Base-by-base conservation (phyloP, 2,888 invertebrate species). In the Trissolcus brochymenae region DNA sequence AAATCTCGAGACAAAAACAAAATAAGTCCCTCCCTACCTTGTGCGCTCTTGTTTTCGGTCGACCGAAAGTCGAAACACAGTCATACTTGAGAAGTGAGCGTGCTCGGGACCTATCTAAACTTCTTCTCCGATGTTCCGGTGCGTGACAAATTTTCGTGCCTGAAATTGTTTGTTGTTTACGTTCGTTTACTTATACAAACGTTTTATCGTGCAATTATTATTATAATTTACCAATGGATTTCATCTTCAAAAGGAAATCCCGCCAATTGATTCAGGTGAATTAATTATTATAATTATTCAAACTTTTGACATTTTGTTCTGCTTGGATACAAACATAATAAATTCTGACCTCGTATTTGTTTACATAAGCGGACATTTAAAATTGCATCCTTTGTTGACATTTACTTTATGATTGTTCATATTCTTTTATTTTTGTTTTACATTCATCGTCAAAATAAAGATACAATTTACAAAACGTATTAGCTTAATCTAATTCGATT, bases 21-120 rank as follows among this genome's bases (percentile, higher is more conserved):
- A 59, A 59, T 59, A 59, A 59, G 46, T 46, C 59, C 43, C 59
- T 49, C 59, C 59, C 57, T 46, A 60, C 59, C 49, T 14, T 21
- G 40, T 3, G 29, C 49, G 49, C 14, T 17, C 29, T 57, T 43
- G 43, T 60, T 49, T 46, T 60, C 43, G n/a, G 35, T 14, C 43
- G 59, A 16, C 59, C 25, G 59, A 49, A 60, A 60, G 35, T 35
- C 35, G 35, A 35, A 35, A 35, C 35, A 35, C 49, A 60, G 59
- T 60, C 46, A 49, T 60, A 49, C 46, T 60, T 46, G 21, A 29
- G 46, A 60, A 49, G 59, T 60, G 59, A 60, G 49, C 29, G 59
- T 25, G 49, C 14, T 49, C 59, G 49, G 59, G 49, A 29, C 59
- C 59, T 13, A 9, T 16, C 46, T 0, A 41, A 60, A 60, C 16